These are phyloP conservation scores for Myiozetetes cayanensis DNA, from an alignment of 2,113 vertebrate genomes.

Conservation along the genomic window DNA sequence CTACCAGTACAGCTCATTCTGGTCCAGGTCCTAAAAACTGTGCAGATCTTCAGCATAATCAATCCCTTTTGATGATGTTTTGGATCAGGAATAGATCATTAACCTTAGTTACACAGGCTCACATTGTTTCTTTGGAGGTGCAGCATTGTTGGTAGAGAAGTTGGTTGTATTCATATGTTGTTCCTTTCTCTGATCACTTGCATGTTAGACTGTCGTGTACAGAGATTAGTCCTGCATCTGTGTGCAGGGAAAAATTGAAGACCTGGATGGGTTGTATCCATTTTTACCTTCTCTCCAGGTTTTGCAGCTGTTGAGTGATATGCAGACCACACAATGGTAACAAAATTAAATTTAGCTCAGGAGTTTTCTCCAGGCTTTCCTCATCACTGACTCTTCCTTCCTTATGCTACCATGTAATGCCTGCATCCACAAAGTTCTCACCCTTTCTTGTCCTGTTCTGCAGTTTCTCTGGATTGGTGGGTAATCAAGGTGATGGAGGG, in stretches of 20 bases:
- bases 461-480: neutral
- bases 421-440: neutral
- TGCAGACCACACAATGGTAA: neutral
- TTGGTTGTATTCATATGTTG: neutral
- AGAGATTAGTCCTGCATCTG: neutral
- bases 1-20: neutral
- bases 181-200: neutral
- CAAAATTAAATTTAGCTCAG: neutral
- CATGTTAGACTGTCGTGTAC: neutral
- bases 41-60: neutral
- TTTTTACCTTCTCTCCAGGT: neutral
- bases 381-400: neutral
- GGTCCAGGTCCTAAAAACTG: neutral
- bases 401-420: neutral
- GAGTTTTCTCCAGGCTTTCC: fast-evolving
- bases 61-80: neutral
- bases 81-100: neutral
- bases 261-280: neutral
- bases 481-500: neutral
- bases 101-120: neutral
- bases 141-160: neutral
- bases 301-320: neutral
- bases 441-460: neutral
- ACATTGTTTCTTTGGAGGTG: neutral
- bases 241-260: neutral